Percentiles rank a stretch among this genome's conserved stretches.
phyloP scores from a whole-genome alignment of 2,113 vertebrate species.

The Anas platyrhynchos region DNA sequence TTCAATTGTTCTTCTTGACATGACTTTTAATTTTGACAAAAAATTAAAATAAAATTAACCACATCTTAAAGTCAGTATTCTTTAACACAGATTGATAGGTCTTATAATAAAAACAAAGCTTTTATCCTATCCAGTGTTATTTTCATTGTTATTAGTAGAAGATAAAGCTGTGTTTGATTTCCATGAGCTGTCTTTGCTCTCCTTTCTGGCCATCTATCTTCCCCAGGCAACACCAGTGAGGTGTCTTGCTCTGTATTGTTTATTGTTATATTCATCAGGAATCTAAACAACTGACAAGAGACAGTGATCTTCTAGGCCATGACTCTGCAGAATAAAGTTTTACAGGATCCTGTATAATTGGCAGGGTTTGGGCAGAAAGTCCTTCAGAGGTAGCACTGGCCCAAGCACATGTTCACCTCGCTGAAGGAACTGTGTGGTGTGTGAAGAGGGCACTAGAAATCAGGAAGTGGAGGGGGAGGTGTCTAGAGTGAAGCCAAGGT shows the following conservation, averaged over 20 bases:
- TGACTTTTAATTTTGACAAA: background rate
- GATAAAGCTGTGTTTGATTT: background rate
- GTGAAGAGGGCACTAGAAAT: fast-evolving
- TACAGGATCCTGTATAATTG: background rate
- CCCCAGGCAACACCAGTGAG: background rate
- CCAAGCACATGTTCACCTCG: too few relatives aligned
- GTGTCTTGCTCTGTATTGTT: background rate
- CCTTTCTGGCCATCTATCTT: background rate
- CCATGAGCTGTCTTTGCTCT: background rate
- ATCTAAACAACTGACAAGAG: fast-evolving
- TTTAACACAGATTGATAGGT: background rate
- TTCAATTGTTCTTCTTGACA: background rate
- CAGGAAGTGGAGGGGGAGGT: background rate
- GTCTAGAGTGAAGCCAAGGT: background rate
- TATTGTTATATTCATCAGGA: background rate
- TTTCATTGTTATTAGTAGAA: background rate
- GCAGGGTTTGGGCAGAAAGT: background rate
- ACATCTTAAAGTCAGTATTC: background rate
- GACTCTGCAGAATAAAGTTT: background rate
- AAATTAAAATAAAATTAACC: background rate
- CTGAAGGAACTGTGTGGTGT: fast-evolving
- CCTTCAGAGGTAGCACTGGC: background rate
- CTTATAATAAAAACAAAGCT: background rate
- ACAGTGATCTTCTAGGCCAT: too few relatives aligned
- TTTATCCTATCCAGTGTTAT: background rate